Percentiles rank a stretch among this genome's conserved stretches.
These are phyloP conservation scores for Drosophila triauraria DNA, from an alignment of 1,140 invertebrate species.

Conservation along the genomic window DNA sequence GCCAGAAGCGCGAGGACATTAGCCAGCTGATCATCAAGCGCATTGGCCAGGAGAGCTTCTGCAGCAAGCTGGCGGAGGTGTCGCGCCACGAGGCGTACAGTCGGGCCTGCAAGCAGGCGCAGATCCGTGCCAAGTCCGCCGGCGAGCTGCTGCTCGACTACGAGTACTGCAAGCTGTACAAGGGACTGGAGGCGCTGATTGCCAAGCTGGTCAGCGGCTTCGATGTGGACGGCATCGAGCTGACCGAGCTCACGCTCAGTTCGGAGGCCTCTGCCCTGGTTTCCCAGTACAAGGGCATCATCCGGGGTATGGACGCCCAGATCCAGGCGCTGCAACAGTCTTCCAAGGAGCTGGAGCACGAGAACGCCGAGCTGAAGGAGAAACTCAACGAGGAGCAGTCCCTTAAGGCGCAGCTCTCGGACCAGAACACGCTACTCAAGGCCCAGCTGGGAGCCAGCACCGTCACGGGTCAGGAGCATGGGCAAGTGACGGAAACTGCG, in stretches of 20 bases:
- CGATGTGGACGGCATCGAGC: slow-evolving; percentile 85
- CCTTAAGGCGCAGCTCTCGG: slow-evolving; percentile 91
- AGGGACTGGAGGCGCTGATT: slow-evolving; percentile 88
- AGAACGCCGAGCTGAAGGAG: slow-evolving; percentile 87
- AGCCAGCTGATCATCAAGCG: slow-evolving; percentile 94
- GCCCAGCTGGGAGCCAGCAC: slow-evolving; percentile 87
- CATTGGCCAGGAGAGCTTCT: slow-evolving; percentile 96
- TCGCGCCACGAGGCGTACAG: slow-evolving; percentile 96
- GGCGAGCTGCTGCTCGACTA: slow-evolving; percentile 96
- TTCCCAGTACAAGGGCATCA: slow-evolving; percentile 94
- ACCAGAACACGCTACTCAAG: slow-evolving; percentile 95
- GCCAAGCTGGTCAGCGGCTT: slow-evolving; percentile 77
- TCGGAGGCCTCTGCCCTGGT: slow-evolving; percentile 87
- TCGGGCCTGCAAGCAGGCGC: slow-evolving; percentile 96
- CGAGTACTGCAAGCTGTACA: slow-evolving; percentile 96
- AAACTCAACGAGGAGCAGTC: slow-evolving; percentile 89
- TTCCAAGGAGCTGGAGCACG: slow-evolving; percentile 86
- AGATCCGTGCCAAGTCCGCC: slow-evolving; percentile 91
- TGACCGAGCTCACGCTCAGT: slow-evolving; percentile 86
- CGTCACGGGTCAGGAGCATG: slow-evolving; percentile 36
- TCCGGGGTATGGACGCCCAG: slow-evolving; percentile 93
- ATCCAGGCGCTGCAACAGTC: slow-evolving; percentile 88
- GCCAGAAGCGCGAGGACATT: slow-evolving; percentile 93
- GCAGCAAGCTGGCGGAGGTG: slow-evolving; percentile 94
- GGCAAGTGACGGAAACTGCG: neutral